phyloP scores from a whole-genome alignment of 2,113 vertebrate species.

The Apteryx owenii region DNA sequence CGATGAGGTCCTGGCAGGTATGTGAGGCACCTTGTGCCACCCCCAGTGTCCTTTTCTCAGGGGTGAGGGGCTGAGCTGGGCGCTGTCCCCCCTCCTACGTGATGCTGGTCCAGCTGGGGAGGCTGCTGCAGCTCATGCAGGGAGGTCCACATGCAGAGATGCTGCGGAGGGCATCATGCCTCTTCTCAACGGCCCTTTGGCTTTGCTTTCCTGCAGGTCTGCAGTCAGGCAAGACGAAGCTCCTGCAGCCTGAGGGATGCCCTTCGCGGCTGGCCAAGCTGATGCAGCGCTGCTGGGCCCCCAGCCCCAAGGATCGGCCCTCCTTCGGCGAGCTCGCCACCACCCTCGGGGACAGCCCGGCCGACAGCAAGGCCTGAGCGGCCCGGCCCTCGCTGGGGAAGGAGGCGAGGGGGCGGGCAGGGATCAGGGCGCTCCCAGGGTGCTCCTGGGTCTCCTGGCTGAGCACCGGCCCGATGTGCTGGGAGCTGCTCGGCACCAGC shows the following conservation, averaged over 20 bases:
- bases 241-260: conserved; percentile 86
- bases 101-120: not conserved
- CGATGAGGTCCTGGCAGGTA: conserved; percentile 93
- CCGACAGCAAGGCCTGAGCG: conserved; percentile 92
- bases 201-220: conserved; percentile 77
- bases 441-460: not conserved
- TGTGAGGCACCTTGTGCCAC: not conserved
- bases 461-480: not conserved
- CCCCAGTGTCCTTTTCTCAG: not conserved
- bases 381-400: not conserved
- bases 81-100: rapidly evolving
- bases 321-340: conserved; percentile 92
- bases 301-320: conserved; percentile 92
- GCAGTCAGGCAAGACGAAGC: conserved; percentile 86
- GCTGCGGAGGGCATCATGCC: not conserved
- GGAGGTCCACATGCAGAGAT: rapidly evolving
- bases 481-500: not conserved
- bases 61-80: not conserved
- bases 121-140: not conserved
- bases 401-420: not conserved
- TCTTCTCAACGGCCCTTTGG: not conserved
- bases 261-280: conserved; percentile 90
- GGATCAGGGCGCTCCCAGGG: not conserved
- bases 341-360: conserved; percentile 83
- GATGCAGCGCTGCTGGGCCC: conserved; percentile 93